These are phyloP conservation scores for Mus spretus DNA, from an alignment of 2,797 vertebrate species.

Conservation along the genomic window DNA sequence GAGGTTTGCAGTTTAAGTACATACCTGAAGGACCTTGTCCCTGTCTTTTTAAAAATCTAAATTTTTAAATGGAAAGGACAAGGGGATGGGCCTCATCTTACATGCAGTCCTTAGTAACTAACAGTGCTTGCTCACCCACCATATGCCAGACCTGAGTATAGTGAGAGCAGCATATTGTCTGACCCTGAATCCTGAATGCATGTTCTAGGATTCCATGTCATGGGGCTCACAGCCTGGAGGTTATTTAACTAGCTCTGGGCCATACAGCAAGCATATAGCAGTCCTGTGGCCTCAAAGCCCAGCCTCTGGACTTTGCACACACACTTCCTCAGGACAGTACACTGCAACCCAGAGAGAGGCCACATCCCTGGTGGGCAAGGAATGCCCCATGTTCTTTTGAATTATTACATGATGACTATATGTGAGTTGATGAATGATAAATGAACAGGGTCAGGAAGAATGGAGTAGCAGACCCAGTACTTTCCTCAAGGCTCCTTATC, in stretches of 20 bases:
- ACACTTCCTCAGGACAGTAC: background rate
- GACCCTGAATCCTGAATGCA: background rate
- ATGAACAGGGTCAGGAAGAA: background rate
- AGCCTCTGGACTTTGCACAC: background rate
- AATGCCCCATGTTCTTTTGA: background rate
- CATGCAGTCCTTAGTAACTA: background rate
- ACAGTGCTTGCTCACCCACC: background rate
- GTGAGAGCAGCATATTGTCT: background rate
- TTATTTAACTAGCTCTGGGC: background rate
- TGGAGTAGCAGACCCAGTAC: background rate
- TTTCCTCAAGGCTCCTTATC: background rate
- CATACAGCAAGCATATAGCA: background rate
- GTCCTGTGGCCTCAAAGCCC: background rate
- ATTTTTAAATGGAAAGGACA: background rate
- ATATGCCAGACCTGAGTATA: background rate
- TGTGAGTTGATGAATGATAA: background rate
- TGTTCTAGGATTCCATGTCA: background rate
- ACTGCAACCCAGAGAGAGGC: background rate
- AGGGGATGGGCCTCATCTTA: background rate
- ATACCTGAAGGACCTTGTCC: background rate
- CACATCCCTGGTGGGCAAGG: background rate
- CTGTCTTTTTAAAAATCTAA: background rate
- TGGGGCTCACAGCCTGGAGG: background rate
- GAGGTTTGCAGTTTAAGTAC: background rate
- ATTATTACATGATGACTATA: background rate